Evolutionary conservation across 2,888 invertebrate species (phyloP).

Genomic region (Neelides folsomi): DNA sequence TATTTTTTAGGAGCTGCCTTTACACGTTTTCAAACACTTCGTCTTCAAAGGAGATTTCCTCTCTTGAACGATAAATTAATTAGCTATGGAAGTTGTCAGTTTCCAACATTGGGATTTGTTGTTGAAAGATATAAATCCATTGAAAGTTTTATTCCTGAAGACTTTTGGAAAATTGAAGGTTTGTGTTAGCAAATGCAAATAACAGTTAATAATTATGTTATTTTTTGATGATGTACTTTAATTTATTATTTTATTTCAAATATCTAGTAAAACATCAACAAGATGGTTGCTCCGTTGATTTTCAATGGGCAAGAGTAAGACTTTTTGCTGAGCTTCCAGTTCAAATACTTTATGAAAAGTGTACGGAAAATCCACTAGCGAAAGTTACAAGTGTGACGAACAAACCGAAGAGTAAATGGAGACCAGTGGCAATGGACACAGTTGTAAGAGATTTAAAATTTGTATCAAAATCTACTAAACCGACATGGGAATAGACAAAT

Average conservation of each 20-base stretch:
- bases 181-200: too few species aligned
- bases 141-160: conserved; percentile 77
- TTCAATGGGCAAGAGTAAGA: conserved; percentile 71
- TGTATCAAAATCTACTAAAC: too few species aligned
- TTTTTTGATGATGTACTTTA: neutral
- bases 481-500: too few species aligned
- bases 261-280: conserved; percentile 60
- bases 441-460: conserved; percentile 49
- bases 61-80: conserved; percentile 62
- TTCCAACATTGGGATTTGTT: conserved; percentile 99
- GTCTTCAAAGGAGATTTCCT: conserved; percentile 69
- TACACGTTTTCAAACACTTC: conserved; percentile 88
- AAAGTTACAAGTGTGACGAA: conserved; percentile 60
- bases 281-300: conserved; percentile 66
- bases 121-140: conserved; percentile 89
- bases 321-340: conserved; percentile 77
- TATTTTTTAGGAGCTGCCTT: conserved; percentile 74
- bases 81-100: conserved; percentile 98
- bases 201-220: conserved; percentile 1
- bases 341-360: conserved; percentile 64
- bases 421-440: conserved; percentile 89
- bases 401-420: conserved; percentile 89
- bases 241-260: neutral
- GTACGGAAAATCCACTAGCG: conserved; percentile 58
- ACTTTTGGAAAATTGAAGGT: conserved; percentile 92